Evolutionary conservation across 2,888 invertebrate species (phyloP), one percentile per base, ranked within the genome.

Genomic region (Lordiphosa fenestrarum): DNA sequence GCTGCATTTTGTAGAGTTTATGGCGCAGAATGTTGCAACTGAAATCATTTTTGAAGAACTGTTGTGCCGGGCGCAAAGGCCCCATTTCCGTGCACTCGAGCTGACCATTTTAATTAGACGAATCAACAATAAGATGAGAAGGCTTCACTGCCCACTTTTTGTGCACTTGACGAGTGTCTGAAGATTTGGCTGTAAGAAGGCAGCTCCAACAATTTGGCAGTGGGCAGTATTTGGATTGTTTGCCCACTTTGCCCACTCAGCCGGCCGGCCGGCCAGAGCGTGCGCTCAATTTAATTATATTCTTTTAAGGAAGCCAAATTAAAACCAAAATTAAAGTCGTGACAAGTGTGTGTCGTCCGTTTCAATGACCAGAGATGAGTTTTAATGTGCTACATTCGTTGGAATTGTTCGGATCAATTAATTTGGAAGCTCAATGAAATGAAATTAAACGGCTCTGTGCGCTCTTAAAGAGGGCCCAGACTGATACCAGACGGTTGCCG

Each of bases 251-350:
- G 64, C 64, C 57, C 57, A 64, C 52, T 58, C 58, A 49, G 33
- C 42, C 39, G 15, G 15, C 15, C 15, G 15, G n/a, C 12, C 15
- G 12, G 40, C 12, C 33, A 19, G 19, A 6, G 7, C 12, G 13
- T 6, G 23, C 38, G 35, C 9, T 1, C 1, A 15, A 76, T 76
- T 76, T 80, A 76, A 76, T 76, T 76, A 76, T 50, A 75, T 69
- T 64, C 6, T 23, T 23, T 6, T 23, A 23, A 23, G 6, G 6
- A 23, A 23, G 19, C 19, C 19, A 76, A 72, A 83, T 83, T 83
- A 83, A 76, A 83, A 76, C 80, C 70, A 70, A 83, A 76, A 83
- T 83, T 72, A 80, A 83, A 83, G 80, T 80, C 84, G 70, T 67
- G 64, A 71, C 53, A 51, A 66, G 71, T 54, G 68, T 56, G 38